phyloP scores from a whole-genome alignment of 1,140 invertebrate genomes.

The Zaprionus lachaisei region DNA sequence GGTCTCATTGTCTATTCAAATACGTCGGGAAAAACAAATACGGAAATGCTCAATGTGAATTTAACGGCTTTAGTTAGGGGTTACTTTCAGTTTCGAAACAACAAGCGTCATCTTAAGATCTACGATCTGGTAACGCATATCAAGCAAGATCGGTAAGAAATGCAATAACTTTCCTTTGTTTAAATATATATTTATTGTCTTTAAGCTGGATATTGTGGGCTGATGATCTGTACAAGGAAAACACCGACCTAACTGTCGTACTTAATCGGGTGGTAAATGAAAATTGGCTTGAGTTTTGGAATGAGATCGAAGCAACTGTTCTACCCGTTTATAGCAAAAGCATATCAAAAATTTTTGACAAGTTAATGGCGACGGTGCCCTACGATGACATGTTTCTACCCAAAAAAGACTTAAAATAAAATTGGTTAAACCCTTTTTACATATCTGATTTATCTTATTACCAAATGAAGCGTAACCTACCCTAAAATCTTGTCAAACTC shows the following conservation, averaged over 20 bases:
- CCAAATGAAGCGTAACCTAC: background rate
- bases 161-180: background rate
- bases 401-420: background rate
- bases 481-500: constrained; percentile 8
- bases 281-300: constrained; percentile 55
- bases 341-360: constrained; percentile 2
- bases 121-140: constrained; percentile 23
- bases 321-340: constrained; percentile 20
- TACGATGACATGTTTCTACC: constrained; percentile 53
- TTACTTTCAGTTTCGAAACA: constrained; percentile 38
- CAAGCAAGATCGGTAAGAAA: constrained; percentile 38
- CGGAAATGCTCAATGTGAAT: constrained; percentile 44
- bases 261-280: constrained; percentile 49
- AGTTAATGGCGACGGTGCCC: constrained; percentile 3
- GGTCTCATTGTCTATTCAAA: constrained; percentile 8
- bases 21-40: constrained; percentile 14
- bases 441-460: constrained; percentile 4
- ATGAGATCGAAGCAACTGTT: constrained; percentile 43
- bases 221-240: constrained; percentile 46
- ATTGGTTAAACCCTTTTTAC: background rate
- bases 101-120: constrained; percentile 46
- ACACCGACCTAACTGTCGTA: constrained; percentile 37
- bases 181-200: background rate
- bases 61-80: constrained; percentile 27
- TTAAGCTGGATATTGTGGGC: constrained; percentile 34